Conservation (phyloP, 64 coral and sea anemone species). For the Platygyra sinensis region DNA sequence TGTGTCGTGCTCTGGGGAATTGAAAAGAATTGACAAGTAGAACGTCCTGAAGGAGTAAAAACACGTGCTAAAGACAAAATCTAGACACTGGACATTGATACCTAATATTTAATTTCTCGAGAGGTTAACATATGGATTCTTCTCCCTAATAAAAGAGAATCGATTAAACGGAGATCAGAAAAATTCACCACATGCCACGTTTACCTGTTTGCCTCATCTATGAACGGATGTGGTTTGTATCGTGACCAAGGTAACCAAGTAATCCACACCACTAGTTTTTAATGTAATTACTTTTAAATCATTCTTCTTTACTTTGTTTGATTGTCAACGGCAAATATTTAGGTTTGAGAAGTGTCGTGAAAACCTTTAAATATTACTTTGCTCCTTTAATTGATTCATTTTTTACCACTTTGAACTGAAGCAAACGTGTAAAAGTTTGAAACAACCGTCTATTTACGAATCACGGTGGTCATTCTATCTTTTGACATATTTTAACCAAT, state of each 20-base stretch:
- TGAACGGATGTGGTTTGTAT: slow-evolving; percentile 29
- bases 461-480: background rate
- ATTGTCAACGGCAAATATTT: slow-evolving; percentile 37
- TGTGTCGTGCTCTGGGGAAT: slow-evolving; percentile 3
- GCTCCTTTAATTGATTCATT: slow-evolving; percentile 3
- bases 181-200: background rate
- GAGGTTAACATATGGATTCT: slow-evolving; percentile 1
- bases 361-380: background rate
- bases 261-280: background rate
- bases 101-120: background rate
- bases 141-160: background rate
- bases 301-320: background rate
- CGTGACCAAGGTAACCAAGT: slow-evolving; percentile 13
- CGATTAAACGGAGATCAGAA: background rate
- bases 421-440: background rate
- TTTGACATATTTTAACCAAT: background rate
- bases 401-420: background rate
- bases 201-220: background rate
- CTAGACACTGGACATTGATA: background rate
- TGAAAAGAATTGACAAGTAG: slow-evolving; percentile 10
- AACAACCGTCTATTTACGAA: background rate
- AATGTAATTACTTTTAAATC: slow-evolving; percentile 22
- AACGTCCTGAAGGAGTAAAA: background rate
- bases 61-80: slow-evolving; percentile 6
- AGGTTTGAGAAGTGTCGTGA: background rate